Evolutionary conservation across 2,888 invertebrate species (phyloP).

Genomic region (Watsonalla binaria): DNA sequence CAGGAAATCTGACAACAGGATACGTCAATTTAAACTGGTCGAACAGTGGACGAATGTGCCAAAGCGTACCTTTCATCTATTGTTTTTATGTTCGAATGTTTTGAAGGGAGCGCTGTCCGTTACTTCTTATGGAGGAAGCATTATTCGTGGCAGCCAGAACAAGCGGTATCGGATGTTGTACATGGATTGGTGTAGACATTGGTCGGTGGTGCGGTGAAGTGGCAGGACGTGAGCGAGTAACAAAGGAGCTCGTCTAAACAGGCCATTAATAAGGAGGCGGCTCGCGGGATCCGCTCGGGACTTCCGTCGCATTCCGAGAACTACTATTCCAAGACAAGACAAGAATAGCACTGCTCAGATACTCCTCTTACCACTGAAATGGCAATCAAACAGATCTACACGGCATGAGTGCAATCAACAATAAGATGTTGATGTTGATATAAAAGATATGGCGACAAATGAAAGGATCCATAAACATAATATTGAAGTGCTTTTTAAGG

Average conservation of each 20-base stretch:
- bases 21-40: constrained; percentile 71
- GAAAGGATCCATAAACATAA: too few relatives aligned
- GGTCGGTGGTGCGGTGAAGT: constrained; percentile 43
- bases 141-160: constrained; percentile 16
- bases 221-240: constrained; percentile 70
- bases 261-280: constrained; percentile 76
- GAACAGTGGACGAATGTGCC: constrained; percentile 50
- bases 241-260: constrained; percentile 75
- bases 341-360: constrained; percentile 60
- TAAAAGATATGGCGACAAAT: too few relatives aligned
- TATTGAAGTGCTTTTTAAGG: not conserved
- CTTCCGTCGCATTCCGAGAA: constrained; percentile 74
- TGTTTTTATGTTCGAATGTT: constrained; percentile 28
- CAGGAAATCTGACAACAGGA: constrained; percentile 72
- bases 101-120: constrained; percentile 25
- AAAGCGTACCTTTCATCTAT: constrained; percentile 41
- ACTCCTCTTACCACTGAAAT: constrained; percentile 45
- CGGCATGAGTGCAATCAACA: too few relatives aligned
- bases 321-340: constrained; percentile 65
- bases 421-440: too few relatives aligned
- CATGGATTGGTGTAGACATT: constrained; percentile 22
- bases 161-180: constrained; percentile 26
- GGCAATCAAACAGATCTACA: constrained; percentile 33
- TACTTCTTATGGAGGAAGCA: constrained; percentile 23
- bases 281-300: constrained; percentile 60